phyloP scores from a whole-genome alignment of 2,888 invertebrate genomes.

The Eilema caniola region DNA sequence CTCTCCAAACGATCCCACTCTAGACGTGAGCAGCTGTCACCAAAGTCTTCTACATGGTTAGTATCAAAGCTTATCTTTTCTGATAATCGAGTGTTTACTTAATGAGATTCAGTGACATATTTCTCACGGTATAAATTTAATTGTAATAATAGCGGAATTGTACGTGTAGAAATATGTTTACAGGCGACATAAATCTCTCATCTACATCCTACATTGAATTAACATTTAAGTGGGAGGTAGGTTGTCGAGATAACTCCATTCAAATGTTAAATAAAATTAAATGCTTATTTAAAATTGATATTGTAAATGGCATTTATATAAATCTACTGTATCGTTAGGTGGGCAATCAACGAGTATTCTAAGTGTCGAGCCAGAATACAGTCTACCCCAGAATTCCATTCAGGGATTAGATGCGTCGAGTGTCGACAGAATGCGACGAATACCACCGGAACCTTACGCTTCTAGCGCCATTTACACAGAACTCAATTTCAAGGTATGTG shows the following conservation, averaged over 20 bases:
- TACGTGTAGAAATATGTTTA: conserved; percentile 22
- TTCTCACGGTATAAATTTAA: conserved; percentile 56
- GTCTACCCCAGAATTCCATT: conserved; percentile 82
- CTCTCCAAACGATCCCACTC: conserved; percentile 70
- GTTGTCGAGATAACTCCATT: conserved; percentile 15
- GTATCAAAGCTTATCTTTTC: conserved; percentile 51
- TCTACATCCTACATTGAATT: conserved; percentile 23
- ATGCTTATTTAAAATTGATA: conserved; percentile 21
- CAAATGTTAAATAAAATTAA: conserved; percentile 19
- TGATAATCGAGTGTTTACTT: conserved; percentile 47
- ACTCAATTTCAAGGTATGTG: conserved; percentile 85
- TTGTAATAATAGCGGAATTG: conserved; percentile 31
- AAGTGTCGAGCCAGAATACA: conserved; percentile 82
- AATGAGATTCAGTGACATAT: conserved; percentile 51
- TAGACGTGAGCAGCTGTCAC: conserved; percentile 80
- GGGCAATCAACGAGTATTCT: conserved; percentile 81
- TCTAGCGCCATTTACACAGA: conserved; percentile 85
- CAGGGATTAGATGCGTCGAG: conserved; percentile 80
- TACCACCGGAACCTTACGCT: conserved; percentile 83
- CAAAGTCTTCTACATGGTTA: conserved; percentile 82
- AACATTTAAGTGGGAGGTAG: conserved; percentile 20
- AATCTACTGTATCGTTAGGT: conserved; percentile 60
- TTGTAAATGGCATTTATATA: conserved; percentile 27
- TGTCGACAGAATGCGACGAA: conserved; percentile 78
- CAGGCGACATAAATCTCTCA: conserved; percentile 18